Conservation (phyloP, 1,140 invertebrate genomes). For the Apocrypta bakeri region DNA sequence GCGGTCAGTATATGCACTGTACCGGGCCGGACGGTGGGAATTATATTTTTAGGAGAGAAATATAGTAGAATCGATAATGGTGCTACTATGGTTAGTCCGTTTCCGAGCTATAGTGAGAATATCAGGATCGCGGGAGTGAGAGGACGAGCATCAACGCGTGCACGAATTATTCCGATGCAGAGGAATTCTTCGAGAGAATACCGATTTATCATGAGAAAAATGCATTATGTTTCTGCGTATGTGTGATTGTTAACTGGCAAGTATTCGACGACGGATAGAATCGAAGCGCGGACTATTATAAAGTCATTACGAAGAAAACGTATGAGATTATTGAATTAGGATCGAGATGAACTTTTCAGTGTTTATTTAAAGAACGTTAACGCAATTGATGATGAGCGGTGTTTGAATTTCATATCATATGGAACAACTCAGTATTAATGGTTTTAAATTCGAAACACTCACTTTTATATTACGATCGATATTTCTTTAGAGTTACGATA, state of each 20-base stretch:
- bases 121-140: not conserved
- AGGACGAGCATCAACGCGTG: not conserved
- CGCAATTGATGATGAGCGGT: too few species aligned
- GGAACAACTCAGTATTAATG: too few species aligned
- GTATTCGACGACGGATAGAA: not conserved
- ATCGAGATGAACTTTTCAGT: not conserved
- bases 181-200: conserved; percentile 5
- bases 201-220: not conserved
- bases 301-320: not conserved
- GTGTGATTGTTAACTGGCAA: not conserved
- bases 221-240: not conserved
- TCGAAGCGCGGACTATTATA: not conserved
- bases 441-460: too few species aligned
- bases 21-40: not conserved
- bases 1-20: not conserved
- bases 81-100: conserved; percentile 17
- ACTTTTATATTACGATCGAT: too few species aligned
- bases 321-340: too few species aligned
- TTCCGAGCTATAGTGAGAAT: not conserved
- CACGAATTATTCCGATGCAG: conserved; percentile 5
- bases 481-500: too few species aligned
- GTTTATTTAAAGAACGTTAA: not conserved
- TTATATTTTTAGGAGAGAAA: conserved; percentile 23
- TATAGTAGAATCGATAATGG: conserved; percentile 36
- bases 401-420: too few species aligned